Base-by-base conservation (phyloP, 2,888 invertebrate species). In the Eilema sororculum region DNA sequence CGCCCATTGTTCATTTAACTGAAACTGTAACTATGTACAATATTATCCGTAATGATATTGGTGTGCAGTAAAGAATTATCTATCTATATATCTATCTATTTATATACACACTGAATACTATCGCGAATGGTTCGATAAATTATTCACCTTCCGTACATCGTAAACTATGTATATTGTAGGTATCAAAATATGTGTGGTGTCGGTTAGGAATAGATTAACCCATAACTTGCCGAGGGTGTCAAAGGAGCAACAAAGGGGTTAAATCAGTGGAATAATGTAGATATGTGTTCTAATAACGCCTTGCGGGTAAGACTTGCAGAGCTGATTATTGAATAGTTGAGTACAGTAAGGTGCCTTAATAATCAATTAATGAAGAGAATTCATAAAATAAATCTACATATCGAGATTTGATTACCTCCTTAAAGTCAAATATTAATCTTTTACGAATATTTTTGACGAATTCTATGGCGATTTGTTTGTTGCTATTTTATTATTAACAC, bases 171-270 rank as follows among this genome's bases (percentile, higher is more conserved):
- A 57, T 69, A 60, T 64, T 59, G 65, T 67, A 56, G 60, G 60
- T 41, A 59, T 59, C 30, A 58, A 60, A 65, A 60, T 65, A 65
- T 61, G 56, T 58, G 30, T 41, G 56, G 66, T 67, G 41, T 52
- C 52, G n/a, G 66, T 64, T 67, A 30, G 30, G 59, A 52, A 59
- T 67, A 71, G 58, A 71, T 71, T 67, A 67, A 67, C 71, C 59
- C 67, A 25, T 67, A 64, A 60, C 63, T 67, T 46, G 63, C 52
- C 58, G 46, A 46, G 64, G 37, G 59, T 67, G 67, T 67, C 67
- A 67, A 60, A 64, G 67, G 60, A 63, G 16, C 22, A 71, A 71
- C 67, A 67, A 67, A 64, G 67, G 69, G 65, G 65, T 70, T 70
- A 69, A 67, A 67, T 58, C 62, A 67, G 67, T 63, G 68, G 46